Conservation (phyloP, 2,113 vertebrate genomes). For the Pristiophorus japonicus region DNA sequence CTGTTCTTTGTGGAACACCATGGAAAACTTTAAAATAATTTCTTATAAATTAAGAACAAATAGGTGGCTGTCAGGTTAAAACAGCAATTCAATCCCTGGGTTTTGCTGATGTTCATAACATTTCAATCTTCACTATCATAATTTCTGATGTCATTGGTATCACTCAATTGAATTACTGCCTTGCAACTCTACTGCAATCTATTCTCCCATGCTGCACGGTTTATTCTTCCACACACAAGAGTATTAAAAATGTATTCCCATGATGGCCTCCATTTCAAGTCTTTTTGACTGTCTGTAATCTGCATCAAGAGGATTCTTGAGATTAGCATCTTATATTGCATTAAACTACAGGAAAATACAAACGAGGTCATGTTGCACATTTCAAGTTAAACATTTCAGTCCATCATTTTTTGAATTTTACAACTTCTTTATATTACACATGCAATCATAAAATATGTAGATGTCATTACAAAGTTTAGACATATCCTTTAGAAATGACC, state of each 20-base stretch:
- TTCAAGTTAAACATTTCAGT: not conserved
- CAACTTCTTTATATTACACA: too few species aligned
- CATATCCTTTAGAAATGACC: not conserved
- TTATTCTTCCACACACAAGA: not conserved
- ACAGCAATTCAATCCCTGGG: not conserved
- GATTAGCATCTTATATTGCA: too few species aligned
- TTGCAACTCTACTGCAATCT: not conserved
- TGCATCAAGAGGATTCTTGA: not conserved
- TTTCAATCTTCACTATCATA: not conserved
- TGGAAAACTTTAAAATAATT: not conserved
- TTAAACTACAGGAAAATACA: not conserved
- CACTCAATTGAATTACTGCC: not conserved
- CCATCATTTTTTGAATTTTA: not conserved
- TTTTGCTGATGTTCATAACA: not conserved
- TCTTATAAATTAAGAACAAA: not conserved
- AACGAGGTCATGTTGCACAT: not conserved
- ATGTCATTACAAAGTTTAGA: not conserved
- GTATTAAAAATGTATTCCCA: not conserved
- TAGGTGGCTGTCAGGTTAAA: not conserved
- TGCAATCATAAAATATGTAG: not conserved
- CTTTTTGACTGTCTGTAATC: not conserved
- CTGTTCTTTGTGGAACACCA: too few species aligned
- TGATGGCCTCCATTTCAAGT: not conserved
- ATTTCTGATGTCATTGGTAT: not conserved
- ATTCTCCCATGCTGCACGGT: not conserved